These are phyloP conservation scores for Aspidiotus destructor DNA, from an alignment of 2,888 invertebrate genomes.

Conservation along the genomic window DNA sequence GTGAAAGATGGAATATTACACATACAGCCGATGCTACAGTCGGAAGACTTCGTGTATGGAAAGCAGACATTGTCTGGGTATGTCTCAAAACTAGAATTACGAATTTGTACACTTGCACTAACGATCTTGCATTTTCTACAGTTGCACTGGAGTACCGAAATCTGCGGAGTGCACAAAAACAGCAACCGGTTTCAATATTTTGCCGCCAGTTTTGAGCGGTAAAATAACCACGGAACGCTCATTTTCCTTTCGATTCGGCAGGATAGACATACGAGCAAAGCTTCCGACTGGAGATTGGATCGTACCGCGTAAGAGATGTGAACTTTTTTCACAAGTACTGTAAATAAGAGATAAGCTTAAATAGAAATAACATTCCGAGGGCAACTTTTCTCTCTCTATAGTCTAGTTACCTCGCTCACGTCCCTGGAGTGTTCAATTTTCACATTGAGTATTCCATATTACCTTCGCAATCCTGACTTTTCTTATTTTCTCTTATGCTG, in stretches of 20 bases:
- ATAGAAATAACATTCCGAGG: no score
- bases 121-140: neutral
- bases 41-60: conserved; percentile 17
- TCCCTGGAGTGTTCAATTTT: no score
- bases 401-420: no score
- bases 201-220: conserved; percentile 60
- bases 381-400: no score
- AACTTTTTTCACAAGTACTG: neutral
- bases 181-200: conserved; percentile 45
- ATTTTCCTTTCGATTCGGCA: conserved; percentile 61
- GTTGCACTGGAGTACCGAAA: conserved; percentile 28
- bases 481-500: no score
- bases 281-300: conserved; percentile 69
- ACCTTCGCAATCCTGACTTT: no score
- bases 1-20: conserved; percentile 29
- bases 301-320: conserved; percentile 52
- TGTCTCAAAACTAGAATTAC: neutral
- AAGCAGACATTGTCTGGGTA: conserved; percentile 21
- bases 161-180: conserved; percentile 21
- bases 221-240: conserved; percentile 52
- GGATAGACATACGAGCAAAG: conserved; percentile 58
- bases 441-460: no score
- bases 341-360: no score
- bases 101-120: neutral
- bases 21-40: conserved; percentile 30